Evolutionary conservation across 2,888 invertebrate species (phyloP), one percentile per base, ranked within the genome.

Genomic region (Aradus depressus): DNA sequence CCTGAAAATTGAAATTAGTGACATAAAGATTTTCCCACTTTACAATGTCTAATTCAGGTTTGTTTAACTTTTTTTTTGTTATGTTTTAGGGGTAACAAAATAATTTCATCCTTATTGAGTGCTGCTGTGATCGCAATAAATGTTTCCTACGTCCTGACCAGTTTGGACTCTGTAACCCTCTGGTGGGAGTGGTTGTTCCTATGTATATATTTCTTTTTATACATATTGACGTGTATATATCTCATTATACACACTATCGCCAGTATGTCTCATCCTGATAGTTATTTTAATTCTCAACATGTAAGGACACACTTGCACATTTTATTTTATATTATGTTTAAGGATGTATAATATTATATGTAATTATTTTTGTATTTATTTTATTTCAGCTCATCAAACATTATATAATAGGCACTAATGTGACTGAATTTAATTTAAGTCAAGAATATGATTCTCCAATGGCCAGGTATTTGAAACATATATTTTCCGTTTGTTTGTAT

Each of bases 61-160:
- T 31, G 10, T 31, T 31, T 31, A 10, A 10, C n/a, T 31, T 31
- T 31, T 18, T 10, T 12, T 19, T 22, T 28, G 22, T 28, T 31
- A 22, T 28, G 2, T 31, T 3, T 28, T 66, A 85, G 85, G 57
- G 68, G 71, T 22, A 84, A 80, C 67, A 83, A 81, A 70, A 67
- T 81, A 19, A 69, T 82, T 25, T 74, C 86, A 0, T 75, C 80
- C 19, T 48, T 76, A 3, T 67, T 89, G 25, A 80, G 84, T 10
- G 63, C 79, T 5, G 64, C 81, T 34, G 84, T 89, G 4, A 84
- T 90, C 61, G 70, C 67, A 4, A 87, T 90, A 60, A 90, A 90
- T 66, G 72, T 86, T 54, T 87, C 77, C 65, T 86, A 88, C 66
- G 84, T 88, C 47, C 78, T 76, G 57, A 75, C 83, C 1, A 64